Conservation (phyloP, 64 coral and sea anemone species). For the Stylophora pistillata region DNA sequence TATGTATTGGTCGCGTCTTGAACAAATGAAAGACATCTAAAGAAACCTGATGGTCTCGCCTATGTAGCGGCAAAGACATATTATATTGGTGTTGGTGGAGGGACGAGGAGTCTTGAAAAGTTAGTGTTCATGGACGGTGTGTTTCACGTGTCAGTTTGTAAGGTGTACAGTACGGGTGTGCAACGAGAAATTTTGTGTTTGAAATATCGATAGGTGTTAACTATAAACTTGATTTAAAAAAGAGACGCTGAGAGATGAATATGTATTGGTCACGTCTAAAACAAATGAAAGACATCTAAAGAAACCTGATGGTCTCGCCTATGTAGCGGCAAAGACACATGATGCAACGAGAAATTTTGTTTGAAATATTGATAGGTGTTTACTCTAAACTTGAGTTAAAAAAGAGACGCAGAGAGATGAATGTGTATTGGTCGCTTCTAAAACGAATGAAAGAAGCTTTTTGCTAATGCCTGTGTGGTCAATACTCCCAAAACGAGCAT, state of each 20-base stretch:
- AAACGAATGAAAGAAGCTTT: too few species aligned
- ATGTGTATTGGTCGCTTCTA: too few species aligned
- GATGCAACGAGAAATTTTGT: slow-evolving; percentile 92
- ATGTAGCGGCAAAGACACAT: slow-evolving; percentile 89
- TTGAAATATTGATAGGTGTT: slow-evolving; percentile 57
- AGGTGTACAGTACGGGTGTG: slow-evolving; percentile 46
- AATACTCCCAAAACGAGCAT: too few species aligned
- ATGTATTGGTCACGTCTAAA: too few species aligned
- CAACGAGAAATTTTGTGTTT: slow-evolving; percentile 84
- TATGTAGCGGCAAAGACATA: slow-evolving; percentile 92
- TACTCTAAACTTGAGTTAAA: too few species aligned
- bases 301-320: slow-evolving; percentile 65
- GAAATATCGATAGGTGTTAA: too few species aligned
- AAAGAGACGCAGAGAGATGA: too few species aligned
- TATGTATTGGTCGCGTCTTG: too few species aligned
- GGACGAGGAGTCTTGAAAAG: slow-evolving; percentile 74
- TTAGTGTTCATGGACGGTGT: slow-evolving; percentile 51
- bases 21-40: slow-evolving; percentile 68
- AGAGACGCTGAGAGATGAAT: too few species aligned
- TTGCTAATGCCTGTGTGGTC: too few species aligned
- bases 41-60: slow-evolving; percentile 62
- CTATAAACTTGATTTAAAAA: too few species aligned
- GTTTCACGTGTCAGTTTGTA: slow-evolving; percentile 53
- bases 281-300: slow-evolving; percentile 70
- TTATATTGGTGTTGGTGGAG: slow-evolving; percentile 99